Conservation (phyloP, 1,140 invertebrate genomes). For the Drosophila azteca region DNA sequence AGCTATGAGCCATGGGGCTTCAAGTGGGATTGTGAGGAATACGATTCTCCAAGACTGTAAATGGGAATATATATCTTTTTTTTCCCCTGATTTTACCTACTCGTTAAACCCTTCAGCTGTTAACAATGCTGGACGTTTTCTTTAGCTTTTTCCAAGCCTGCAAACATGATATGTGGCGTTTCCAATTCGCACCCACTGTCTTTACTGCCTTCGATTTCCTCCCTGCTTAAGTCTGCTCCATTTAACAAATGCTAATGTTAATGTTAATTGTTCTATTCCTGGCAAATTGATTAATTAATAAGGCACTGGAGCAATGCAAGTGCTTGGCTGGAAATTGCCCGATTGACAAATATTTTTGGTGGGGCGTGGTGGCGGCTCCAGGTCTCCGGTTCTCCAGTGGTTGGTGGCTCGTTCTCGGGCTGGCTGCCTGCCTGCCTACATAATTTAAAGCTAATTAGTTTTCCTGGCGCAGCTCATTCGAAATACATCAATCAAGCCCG, state of each 20-base stretch:
- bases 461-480: slow-evolving; percentile 58
- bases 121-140: too few species aligned
- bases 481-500: slow-evolving; percentile 57
- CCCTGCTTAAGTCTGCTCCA: neutral
- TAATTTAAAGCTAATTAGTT: slow-evolving; percentile 64
- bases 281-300: slow-evolving; percentile 45
- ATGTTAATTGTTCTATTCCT: slow-evolving; percentile 31
- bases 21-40: too few species aligned
- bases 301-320: slow-evolving; percentile 19
- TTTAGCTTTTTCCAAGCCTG: too few species aligned
- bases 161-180: too few species aligned
- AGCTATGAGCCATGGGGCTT: too few species aligned
- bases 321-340: neutral
- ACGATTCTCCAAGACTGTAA: too few species aligned
- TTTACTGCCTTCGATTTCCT: too few species aligned
- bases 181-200: too few species aligned
- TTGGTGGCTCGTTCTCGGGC: neutral
- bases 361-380: slow-evolving; percentile 6
- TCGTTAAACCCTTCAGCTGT: too few species aligned
- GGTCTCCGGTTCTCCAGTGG: neutral
- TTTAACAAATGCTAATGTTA: slow-evolving; percentile 23
- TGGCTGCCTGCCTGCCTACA: slow-evolving; percentile 38
- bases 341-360: slow-evolving; percentile 10
- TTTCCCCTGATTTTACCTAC: too few species aligned
- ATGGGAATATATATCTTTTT: too few species aligned